Conservation (phyloP, 2,113 vertebrate species). For the Chaetodon trifascialis region DNA sequence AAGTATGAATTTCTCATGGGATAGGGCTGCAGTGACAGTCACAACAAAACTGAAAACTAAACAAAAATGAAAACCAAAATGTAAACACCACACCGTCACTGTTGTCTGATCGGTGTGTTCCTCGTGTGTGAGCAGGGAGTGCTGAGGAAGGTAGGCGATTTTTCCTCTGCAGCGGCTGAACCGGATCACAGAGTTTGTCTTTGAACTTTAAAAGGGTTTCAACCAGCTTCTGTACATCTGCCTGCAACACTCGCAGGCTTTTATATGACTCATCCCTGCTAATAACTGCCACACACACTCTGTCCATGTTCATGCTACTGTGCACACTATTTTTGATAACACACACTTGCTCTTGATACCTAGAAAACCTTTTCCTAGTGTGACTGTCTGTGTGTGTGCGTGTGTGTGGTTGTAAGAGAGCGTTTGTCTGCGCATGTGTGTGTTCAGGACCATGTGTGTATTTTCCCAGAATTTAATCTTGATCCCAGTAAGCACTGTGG, state of each 20-base stretch:
- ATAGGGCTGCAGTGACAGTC: neutral
- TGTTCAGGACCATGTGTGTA: neutral
- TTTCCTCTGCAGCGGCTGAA: neutral
- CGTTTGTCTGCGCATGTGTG: neutral
- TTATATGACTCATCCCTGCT: conserved; percentile 29
- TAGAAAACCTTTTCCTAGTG: neutral
- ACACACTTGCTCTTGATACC: neutral
- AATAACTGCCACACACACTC: neutral
- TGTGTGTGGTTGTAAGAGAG: neutral
- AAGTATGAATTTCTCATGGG: neutral
- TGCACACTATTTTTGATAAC: neutral
- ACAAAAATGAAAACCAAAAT: neutral
- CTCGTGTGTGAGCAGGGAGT: neutral
- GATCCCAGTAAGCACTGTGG: conserved; percentile 5
- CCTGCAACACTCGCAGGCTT: neutral
- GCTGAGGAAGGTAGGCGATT: neutral
- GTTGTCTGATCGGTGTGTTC: no score
- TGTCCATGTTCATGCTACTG: neutral
- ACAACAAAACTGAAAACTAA: neutral
- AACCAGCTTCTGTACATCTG: neutral
- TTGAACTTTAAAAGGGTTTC: conserved; percentile 31
- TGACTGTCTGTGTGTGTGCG: neutral
- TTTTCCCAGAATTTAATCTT: conserved; percentile 28
- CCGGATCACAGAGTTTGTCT: conserved; percentile 34
- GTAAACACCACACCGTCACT: neutral